phyloP scores from a whole-genome alignment of 2,113 vertebrate species.

The Chiloscyllium plagiosum region DNA sequence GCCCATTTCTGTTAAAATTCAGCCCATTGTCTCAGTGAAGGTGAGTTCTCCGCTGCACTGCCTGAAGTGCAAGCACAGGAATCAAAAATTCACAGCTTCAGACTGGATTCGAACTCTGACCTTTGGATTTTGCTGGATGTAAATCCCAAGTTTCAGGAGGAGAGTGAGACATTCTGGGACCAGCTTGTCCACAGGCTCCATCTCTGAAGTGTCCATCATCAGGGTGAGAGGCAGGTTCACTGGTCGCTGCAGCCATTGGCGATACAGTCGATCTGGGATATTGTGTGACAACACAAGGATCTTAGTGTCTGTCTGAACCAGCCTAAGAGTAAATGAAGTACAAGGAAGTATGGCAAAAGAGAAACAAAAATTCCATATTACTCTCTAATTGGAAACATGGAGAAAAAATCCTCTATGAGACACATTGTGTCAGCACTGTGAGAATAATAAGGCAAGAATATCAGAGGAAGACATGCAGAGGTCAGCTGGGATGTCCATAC shows the following conservation, averaged over 20 bases:
- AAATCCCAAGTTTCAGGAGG: slow-evolving; percentile 43
- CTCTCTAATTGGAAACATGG: no score
- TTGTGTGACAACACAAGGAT: slow-evolving; percentile 55
- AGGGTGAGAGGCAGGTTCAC: background rate
- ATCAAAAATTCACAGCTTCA: no score
- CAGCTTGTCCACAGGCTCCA: slow-evolving; percentile 41
- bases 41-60: background rate
- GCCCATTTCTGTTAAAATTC: no score
- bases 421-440: background rate
- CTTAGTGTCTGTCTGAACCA: slow-evolving; percentile 44
- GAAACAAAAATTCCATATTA: background rate
- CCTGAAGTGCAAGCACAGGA: background rate
- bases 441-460: background rate
- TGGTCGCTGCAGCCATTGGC: slow-evolving; percentile 48
- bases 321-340: background rate
- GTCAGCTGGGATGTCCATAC: background rate
- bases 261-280: slow-evolving; percentile 52
- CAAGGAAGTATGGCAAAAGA: background rate
- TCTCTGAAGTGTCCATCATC: slow-evolving; percentile 35
- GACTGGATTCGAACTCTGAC: slow-evolving; percentile 35
- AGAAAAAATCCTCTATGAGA: background rate
- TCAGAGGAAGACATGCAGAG: background rate
- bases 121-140: slow-evolving; percentile 45
- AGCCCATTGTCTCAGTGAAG: background rate
- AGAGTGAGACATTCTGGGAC: slow-evolving; percentile 48